Conservation (phyloP, 1,140 invertebrate genomes). For the Daktulosphaira vitifoliae region DNA sequence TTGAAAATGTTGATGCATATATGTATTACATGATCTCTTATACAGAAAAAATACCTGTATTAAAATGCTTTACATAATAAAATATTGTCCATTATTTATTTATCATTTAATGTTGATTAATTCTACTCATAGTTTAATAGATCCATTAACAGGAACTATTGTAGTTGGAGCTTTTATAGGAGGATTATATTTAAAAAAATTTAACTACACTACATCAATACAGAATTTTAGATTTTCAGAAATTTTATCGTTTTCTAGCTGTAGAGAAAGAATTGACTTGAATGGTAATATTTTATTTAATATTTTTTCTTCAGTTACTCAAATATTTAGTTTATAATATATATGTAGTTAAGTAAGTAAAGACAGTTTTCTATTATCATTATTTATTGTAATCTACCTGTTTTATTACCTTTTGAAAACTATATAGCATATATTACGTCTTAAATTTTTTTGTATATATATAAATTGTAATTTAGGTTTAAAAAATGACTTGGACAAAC, state of each 20-base stretch:
- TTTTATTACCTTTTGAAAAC: neutral
- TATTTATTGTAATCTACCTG: neutral
- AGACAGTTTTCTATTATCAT: no score
- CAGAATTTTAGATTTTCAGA: no score
- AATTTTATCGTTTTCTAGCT: neutral
- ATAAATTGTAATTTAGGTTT: constrained; percentile 41
- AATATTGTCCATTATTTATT: neutral
- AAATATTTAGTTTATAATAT: neutral
- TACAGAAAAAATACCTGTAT: no score
- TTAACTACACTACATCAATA: neutral
- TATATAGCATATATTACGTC: neutral
- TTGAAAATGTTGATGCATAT: no score
- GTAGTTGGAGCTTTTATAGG: neutral
- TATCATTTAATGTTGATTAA: neutral
- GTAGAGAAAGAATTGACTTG: neutral
- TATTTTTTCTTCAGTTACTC: neutral
- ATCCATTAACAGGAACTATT: constrained; percentile 12
- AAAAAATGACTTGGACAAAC: constrained; percentile 38
- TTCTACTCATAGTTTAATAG: neutral
- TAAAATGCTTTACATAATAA: constrained; percentile 1
- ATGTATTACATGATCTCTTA: no score
- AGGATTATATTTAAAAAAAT: neutral
- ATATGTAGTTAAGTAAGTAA: neutral
- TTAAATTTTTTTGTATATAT: neutral
- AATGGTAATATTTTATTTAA: neutral